A percentile compares a stretch with the other conserved stretches of the same genome.
phyloP scores from a whole-genome alignment of 2,113 vertebrate genomes.

The Hassar affinis region DNA sequence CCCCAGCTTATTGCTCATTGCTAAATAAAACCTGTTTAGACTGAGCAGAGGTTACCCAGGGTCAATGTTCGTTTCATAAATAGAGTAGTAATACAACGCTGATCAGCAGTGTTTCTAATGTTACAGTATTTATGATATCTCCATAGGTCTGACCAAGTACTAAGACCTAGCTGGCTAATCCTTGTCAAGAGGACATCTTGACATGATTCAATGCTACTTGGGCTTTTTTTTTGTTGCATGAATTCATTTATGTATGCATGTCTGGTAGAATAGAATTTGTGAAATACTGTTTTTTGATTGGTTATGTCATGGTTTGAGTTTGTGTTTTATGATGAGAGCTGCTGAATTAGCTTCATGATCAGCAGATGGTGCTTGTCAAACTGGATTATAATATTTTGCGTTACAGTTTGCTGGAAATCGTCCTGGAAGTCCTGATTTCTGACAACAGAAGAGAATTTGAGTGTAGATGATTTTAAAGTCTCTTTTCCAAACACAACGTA shows the following conservation, averaged over 20 bases:
- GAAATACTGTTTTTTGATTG: background rate
- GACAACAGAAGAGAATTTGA: background rate
- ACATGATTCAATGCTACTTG: too few relatives aligned
- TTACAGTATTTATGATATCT: background rate
- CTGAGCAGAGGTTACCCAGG: background rate
- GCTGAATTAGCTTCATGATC: background rate
- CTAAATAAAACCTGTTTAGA: background rate
- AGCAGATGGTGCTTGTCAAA: constrained; percentile 13
- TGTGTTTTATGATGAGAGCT: background rate
- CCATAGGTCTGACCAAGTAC: background rate
- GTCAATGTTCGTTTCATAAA: background rate
- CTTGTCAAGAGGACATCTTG: background rate
- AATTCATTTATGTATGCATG: too few relatives aligned
- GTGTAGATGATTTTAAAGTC: background rate
- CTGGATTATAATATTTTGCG: background rate
- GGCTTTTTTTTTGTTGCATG: too few relatives aligned
- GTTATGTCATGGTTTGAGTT: background rate
- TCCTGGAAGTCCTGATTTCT: background rate
- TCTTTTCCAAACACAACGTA: background rate
- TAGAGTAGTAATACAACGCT: too few relatives aligned
- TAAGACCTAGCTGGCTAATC: background rate
- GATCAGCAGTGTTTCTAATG: background rate
- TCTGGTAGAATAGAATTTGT: too few relatives aligned
- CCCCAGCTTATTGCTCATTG: background rate
- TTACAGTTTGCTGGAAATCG: background rate